A percentile compares a stretch with the other conserved stretches of the same genome.
Conservation (phyloP, 2,888 invertebrate genomes). For the Drosophila anomalata region DNA sequence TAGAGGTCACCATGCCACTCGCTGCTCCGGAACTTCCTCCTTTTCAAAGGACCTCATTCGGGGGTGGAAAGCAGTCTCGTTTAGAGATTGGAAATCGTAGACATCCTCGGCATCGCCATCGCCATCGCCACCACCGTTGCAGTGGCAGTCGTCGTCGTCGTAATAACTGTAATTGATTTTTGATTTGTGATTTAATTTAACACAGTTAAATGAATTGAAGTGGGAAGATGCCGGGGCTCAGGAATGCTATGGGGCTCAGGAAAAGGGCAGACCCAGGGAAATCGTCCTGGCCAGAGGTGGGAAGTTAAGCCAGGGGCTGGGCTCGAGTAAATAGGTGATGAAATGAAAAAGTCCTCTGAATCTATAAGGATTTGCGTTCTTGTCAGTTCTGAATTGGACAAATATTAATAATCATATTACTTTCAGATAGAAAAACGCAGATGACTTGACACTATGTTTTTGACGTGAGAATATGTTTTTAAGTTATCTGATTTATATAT, state of each 20-base stretch:
- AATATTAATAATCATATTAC: neutral
- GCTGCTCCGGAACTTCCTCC: constrained; percentile 52
- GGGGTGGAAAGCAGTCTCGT: constrained; percentile 53
- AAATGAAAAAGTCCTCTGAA: neutral
- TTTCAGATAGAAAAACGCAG: neutral
- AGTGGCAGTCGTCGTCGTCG: constrained; percentile 66
- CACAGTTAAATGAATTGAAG: constrained; percentile 74
- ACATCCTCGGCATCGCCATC: constrained; percentile 54
- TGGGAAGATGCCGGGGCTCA: constrained; percentile 5
- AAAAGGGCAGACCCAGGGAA: neutral
- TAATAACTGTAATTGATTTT: constrained; percentile 83
- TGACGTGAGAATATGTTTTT: neutral
- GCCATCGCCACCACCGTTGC: neutral
- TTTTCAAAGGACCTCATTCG: constrained; percentile 31
- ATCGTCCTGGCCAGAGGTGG: constrained; percentile 1
- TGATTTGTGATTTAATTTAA: constrained; percentile 84
- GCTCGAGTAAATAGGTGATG: neutral
- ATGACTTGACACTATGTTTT: neutral
- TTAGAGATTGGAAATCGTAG: constrained; percentile 77
- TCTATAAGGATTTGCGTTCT: neutral
- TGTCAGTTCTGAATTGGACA: neutral
- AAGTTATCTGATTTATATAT: neutral
- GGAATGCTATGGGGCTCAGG: neutral
- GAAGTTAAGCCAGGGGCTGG: neutral
- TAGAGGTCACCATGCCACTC: constrained; percentile 42